Evolutionary conservation across 2,797 vertebrate species (phyloP), one percentile per base, ranked within the genome.

Genomic region (Sebastes hopkinsi): DNA sequence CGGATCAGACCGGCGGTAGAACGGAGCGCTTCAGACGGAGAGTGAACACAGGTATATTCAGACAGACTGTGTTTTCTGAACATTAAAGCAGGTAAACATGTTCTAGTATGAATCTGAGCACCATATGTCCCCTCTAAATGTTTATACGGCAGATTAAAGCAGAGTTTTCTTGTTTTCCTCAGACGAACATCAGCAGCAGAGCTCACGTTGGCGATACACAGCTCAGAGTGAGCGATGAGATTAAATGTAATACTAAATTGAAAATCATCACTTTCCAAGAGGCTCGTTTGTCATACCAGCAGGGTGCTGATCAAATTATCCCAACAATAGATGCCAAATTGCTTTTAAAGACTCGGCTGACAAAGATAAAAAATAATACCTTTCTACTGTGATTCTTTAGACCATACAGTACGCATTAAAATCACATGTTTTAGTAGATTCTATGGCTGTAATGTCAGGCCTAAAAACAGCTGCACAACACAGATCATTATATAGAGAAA

Each of bases 211-310:
- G 36, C 59, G 54, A 77, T 12, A 50, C 32, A 64, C 11, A 50
- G 29, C 27, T 76, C 6, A 70, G 65, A 79, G n/a, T 75, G 22
- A 82, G 38, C 16, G 69, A 78, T 75, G 14, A 55, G 78, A 71
- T 42, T 1, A 86, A 83, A 79, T 73, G 70, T 62, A 70, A 79
- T 20, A 62, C 25, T 70, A 77, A 82, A 79, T 56, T 72, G 29
- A 20, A 81, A 77, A 86, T 77, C 29, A 77, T 81, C 67, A 59
- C 67, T 73, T 87, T 84, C 34, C 14, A 60, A 79, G 22, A 74
- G 59, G 56, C 60, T 85, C 20, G 56, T 87, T 86, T 85, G 73
- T 89, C 71, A 79, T 34, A 86, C 79, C 79, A 78, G 67, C 34
- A 54, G 85, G 86, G 72, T 66, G 75, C 67, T 81, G 67, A 85